A percentile compares a stretch with the other conserved stretches of the same genome.
phyloP scores from a whole-genome alignment of 2,797 vertebrate species.

The Cuculus canorus region DNA sequence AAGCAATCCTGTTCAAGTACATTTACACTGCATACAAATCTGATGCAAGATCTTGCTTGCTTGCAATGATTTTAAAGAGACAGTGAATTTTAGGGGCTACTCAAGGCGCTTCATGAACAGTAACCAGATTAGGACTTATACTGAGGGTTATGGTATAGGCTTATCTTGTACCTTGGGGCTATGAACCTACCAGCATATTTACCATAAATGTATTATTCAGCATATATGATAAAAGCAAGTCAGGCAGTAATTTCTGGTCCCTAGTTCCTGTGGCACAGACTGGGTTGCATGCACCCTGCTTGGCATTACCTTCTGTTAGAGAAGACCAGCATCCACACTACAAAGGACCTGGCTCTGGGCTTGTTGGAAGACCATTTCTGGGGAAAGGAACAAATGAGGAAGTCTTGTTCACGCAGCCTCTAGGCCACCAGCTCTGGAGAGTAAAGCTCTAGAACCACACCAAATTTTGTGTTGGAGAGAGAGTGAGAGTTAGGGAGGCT shows the following conservation, averaged over 20 bases:
- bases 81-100: neutral
- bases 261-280: neutral
- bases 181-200: neutral
- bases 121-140: neutral
- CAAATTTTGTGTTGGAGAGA: neutral
- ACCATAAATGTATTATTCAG: neutral
- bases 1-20: neutral
- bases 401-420: neutral
- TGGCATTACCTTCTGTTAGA: neutral
- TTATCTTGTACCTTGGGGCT: neutral
- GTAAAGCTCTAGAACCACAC: neutral
- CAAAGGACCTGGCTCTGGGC: neutral
- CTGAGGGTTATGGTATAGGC: neutral
- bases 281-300: neutral
- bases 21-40: neutral
- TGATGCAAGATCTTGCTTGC: neutral
- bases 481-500: neutral
- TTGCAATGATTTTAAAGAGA: neutral
- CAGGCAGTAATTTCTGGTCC: neutral
- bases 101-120: neutral
- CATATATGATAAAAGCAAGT: neutral
- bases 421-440: neutral
- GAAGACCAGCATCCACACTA: neutral
- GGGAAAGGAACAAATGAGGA: neutral
- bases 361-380: accelerated